Evolutionary conservation across 1,140 invertebrate species (phyloP), one percentile per base, ranked within the genome.

Genomic region (Copidosoma floridanum): DNA sequence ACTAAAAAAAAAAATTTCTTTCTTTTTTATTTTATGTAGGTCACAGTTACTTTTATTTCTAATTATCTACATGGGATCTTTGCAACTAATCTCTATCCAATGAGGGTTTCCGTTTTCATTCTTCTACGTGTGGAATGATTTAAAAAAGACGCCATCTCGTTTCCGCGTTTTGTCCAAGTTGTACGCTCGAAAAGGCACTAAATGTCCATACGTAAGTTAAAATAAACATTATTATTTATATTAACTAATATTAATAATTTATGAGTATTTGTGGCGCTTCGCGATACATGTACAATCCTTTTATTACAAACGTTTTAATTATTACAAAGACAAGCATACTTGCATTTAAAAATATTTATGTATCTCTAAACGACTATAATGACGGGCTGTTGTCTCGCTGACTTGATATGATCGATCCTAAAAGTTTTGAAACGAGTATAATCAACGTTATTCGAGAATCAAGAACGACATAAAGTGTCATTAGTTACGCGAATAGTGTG

Each of bases 171-270:
- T n/a, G n/a, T n/a, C 27, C 16, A 40, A 29, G 44, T 26, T 18
- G 20, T 44, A 53, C 23, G 23, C 23, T 44, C 35, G n/a, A 23
- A 60, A 60, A 60, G 57, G 57, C 50, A 60, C 57, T 60, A 47
- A 47, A 60, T 53, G 35, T 59, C n/a, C 48, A 35, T 40, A 20
- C 23, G 23, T 50, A 46, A 23, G 26, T 52, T n/a, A 55, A 55
- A 55, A 55, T 55, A 55, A 55, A 55, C 1, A 2, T 38, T 38
- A 18, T 52, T 37, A 5, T 37, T 38, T 37, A 8, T 26, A 10
- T 29, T 14, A 8, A n/a, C n/a, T 51, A 35, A 24, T 43, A 43
- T 46, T n/a, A 21, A 23, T 35, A 43, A 51, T 58, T 58, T 12
- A n/a, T 53, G 40, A 59, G 40, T 59, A 53, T 53, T 46, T 26